phyloP scores from a whole-genome alignment of 1,140 invertebrate species.

The Meloidogyne chitwoodi region DNA sequence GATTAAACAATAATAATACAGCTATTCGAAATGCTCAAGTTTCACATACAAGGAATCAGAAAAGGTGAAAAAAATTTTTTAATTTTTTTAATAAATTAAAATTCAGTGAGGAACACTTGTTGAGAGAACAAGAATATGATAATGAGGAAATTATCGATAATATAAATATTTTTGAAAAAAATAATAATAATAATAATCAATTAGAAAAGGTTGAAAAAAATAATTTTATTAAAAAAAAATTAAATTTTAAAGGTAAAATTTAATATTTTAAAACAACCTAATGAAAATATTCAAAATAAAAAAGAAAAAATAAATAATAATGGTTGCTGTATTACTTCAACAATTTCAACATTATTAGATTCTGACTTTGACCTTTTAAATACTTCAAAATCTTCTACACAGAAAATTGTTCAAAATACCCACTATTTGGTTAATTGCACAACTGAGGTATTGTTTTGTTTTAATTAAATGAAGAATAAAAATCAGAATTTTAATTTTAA shows the following conservation, averaged over 20 bases:
- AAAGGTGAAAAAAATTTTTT: background rate
- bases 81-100: background rate
- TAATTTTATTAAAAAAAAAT: no score
- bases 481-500: background rate
- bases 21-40: background rate
- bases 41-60: background rate
- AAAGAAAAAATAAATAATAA: background rate
- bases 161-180: no score
- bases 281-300: background rate
- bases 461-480: no score
- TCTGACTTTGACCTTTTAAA: background rate
- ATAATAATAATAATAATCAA: no score
- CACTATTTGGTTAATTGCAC: background rate
- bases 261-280: no score
- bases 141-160: background rate
- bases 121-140: background rate
- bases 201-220: no score
- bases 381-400: background rate
- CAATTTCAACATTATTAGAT: background rate
- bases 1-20: background rate
- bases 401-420: no score
- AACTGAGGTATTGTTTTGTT: background rate
- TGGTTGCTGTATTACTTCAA: background rate
- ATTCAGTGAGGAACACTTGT: background rate
- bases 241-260: no score